phyloP scores from a whole-genome alignment of 2,113 vertebrate genomes.

The Phaetusa simplex region DNA sequence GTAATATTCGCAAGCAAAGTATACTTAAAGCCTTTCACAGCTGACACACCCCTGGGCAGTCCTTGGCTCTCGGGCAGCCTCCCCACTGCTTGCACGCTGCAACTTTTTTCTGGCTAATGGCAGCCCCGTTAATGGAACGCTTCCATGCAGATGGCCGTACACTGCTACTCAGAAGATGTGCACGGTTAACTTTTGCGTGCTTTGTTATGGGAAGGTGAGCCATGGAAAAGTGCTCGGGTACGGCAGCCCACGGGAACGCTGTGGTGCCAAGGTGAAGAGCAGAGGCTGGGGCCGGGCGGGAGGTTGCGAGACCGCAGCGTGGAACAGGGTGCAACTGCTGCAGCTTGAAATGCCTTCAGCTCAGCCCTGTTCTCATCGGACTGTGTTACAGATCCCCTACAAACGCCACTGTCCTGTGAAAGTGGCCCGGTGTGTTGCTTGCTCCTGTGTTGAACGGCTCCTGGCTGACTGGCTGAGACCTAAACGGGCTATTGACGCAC shows the following conservation, averaged over 20 bases:
- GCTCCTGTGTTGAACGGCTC: neutral
- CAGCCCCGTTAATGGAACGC: neutral
- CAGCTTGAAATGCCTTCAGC: neutral
- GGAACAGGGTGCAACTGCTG: neutral
- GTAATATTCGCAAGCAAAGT: neutral
- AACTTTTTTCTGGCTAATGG: neutral
- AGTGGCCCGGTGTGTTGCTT: neutral
- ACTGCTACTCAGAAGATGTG: neutral
- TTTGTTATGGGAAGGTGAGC: neutral
- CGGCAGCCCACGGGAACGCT: accelerated
- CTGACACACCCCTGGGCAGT: neutral
- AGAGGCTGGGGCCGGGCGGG: neutral
- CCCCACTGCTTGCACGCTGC: neutral
- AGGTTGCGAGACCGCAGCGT: neutral
- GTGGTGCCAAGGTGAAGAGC: accelerated
- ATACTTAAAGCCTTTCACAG: neutral
- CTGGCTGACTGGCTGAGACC: neutral
- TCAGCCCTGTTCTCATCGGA: neutral
- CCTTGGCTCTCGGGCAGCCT: neutral
- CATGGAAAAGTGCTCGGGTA: neutral
- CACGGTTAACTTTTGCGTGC: neutral
- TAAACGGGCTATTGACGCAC: neutral
- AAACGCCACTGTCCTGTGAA: neutral
- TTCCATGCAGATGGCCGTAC: neutral
- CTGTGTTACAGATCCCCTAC: no score